phyloP scores from a whole-genome alignment of 2,113 vertebrate species.

The Seriola aureovittata region DNA sequence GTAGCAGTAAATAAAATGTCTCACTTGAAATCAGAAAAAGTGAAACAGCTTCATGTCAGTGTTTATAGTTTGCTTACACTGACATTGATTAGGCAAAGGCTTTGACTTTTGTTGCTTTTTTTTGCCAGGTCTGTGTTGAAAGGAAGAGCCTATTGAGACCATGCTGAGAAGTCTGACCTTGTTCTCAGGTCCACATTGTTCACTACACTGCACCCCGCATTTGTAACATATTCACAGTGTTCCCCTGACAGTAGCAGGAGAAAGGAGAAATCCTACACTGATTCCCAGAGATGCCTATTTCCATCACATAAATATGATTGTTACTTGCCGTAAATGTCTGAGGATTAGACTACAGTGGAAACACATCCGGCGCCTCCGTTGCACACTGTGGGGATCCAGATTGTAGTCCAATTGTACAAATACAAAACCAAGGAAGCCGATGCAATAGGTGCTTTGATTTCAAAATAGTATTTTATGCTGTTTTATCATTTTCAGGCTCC shows the following conservation, averaged over 20 bases:
- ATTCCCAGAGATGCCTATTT: conserved; percentile 69
- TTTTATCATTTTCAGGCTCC: conserved; percentile 84
- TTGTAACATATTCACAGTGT: conserved; percentile 59
- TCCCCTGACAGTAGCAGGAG: conserved; percentile 32
- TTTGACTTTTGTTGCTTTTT: conserved; percentile 37
- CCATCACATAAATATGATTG: conserved; percentile 74
- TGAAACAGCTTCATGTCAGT: neutral
- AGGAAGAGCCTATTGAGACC: conserved; percentile 52
- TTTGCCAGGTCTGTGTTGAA: conserved; percentile 30
- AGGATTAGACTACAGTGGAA: conserved; percentile 62
- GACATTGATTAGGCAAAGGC: conserved; percentile 24
- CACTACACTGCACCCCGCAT: conserved; percentile 44
- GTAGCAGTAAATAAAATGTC: conserved; percentile 45
- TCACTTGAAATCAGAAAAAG: conserved; percentile 32
- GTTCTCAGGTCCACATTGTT: conserved; percentile 69
- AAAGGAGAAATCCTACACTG: conserved; percentile 49
- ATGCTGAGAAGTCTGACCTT: conserved; percentile 60
- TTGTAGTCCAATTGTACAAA: conserved; percentile 76
- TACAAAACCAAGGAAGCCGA: conserved; percentile 76
- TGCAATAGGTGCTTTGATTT: conserved; percentile 85
- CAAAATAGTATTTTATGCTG: conserved; percentile 84
- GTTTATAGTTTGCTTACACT: conserved; percentile 15
- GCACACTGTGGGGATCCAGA: conserved; percentile 67
- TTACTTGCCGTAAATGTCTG: conserved; percentile 57
- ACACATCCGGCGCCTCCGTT: conserved; percentile 48